phyloP scores from a whole-genome alignment of 2,113 vertebrate genomes.

The Otocyon megalotis region DNA sequence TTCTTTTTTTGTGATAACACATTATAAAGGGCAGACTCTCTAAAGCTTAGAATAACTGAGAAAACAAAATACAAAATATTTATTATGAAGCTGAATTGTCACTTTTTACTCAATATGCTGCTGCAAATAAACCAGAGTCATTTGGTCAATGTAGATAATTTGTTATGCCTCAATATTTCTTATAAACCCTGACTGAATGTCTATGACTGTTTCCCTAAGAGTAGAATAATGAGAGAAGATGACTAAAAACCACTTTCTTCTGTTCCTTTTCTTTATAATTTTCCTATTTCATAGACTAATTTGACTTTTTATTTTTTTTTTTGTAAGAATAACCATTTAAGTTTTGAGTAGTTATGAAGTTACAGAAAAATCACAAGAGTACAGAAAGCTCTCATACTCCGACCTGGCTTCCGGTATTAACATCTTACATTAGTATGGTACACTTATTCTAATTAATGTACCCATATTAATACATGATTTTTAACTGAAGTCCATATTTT shows the following conservation, averaged over 20 bases:
- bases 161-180: not conserved
- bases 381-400: too few species aligned
- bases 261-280: not conserved
- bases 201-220: not conserved
- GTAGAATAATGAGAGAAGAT: not conserved
- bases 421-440: not conserved
- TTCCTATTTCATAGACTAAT: not conserved
- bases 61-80: not conserved
- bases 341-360: not conserved
- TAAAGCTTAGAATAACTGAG: not conserved
- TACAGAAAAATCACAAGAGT: not conserved
- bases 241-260: not conserved
- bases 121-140: not conserved
- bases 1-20: not conserved
- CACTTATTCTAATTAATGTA: not conserved
- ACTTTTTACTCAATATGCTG: not conserved
- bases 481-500: not conserved
- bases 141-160: not conserved
- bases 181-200: not conserved
- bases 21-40: not conserved
- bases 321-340: not conserved
- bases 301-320: not conserved
- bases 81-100: not conserved
- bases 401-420: accelerated
- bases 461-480: not conserved